Evolutionary conservation across 2,113 vertebrate genomes (phyloP).

Genomic region (Lepisosteus osseus): DNA sequence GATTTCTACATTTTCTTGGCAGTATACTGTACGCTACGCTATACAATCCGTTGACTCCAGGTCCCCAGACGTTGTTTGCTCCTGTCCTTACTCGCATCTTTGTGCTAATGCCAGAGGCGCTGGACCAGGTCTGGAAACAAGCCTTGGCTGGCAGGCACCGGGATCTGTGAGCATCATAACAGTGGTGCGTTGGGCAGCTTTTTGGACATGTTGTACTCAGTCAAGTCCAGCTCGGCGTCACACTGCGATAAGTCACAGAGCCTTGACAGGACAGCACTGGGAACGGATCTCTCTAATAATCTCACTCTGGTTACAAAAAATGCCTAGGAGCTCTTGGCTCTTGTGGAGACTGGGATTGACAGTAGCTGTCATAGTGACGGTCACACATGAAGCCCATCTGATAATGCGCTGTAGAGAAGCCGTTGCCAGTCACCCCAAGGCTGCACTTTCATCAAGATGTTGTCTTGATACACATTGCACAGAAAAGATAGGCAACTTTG

Average conservation of each 20-base stretch:
- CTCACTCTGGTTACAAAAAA: constrained; percentile 20
- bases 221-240: constrained; percentile 6
- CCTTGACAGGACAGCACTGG: not conserved
- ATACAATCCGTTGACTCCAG: too few species aligned
- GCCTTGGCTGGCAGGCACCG: too few species aligned
- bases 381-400: not conserved
- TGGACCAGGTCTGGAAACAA: too few species aligned
- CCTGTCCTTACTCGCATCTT: too few species aligned
- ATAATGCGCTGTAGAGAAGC: not conserved
- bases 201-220: not conserved
- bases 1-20: too few species aligned
- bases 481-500: too few species aligned
- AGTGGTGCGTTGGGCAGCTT: not conserved
- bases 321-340: not conserved
- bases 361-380: constrained; percentile 21
- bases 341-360: not conserved
- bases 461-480: too few species aligned
- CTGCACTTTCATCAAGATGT: too few species aligned
- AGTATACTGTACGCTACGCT: too few species aligned
- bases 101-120: too few species aligned
- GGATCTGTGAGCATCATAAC: not conserved
- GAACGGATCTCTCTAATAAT: constrained; percentile 11
- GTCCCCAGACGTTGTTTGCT: too few species aligned
- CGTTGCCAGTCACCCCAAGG: not conserved
- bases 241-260: constrained; percentile 12